A percentile compares a stretch with the other conserved stretches of the same genome.
Conservation (phyloP, 2,797 vertebrate species). For the Columba guinea region DNA sequence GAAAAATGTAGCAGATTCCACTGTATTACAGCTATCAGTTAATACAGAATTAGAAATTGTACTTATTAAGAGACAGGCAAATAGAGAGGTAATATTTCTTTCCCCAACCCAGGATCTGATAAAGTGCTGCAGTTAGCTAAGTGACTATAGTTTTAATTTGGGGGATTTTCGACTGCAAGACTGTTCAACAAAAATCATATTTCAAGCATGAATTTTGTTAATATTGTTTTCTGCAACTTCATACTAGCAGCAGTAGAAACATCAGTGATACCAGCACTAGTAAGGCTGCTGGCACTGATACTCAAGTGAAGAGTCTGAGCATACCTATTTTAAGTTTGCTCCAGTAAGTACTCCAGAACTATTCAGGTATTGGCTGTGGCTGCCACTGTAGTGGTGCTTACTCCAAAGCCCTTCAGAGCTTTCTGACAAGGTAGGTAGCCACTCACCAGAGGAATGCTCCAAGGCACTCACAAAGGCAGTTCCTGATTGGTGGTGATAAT, state of each 20-base stretch:
- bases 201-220: neutral
- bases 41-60: neutral
- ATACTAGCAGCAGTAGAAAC: neutral
- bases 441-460: neutral
- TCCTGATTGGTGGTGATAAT: neutral
- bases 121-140: neutral
- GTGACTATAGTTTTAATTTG: neutral
- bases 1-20: neutral
- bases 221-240: neutral
- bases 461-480: neutral
- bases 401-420: neutral
- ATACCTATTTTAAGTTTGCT: fast-evolving
- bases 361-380: neutral
- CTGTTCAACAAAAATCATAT: fast-evolving
- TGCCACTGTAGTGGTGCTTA: neutral
- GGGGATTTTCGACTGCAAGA: neutral
- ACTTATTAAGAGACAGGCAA: neutral
- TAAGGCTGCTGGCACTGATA: neutral
- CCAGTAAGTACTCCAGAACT: neutral
- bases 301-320: neutral
- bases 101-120: neutral
- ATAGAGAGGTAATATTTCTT: neutral
- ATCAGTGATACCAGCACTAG: neutral
- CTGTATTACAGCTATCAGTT: neutral
- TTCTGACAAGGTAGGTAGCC: neutral